These are phyloP conservation scores for Eristalis intricaria DNA, from an alignment of 2,888 invertebrate genomes.

Conservation along the genomic window DNA sequence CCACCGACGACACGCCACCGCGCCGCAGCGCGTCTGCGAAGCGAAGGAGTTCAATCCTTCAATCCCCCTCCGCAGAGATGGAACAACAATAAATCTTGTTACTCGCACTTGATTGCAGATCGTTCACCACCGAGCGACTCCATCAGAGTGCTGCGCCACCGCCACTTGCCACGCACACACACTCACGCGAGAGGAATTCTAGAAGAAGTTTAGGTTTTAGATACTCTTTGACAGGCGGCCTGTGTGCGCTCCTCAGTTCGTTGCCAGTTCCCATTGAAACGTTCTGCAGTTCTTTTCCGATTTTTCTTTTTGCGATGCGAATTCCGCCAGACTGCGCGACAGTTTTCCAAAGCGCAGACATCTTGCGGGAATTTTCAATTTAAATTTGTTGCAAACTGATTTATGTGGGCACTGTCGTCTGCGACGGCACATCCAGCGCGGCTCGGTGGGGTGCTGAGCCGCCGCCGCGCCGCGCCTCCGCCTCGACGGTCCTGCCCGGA, in stretches of 20 bases:
- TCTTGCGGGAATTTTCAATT: slow-evolving; percentile 71
- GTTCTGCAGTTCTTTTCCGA: slow-evolving; percentile 36
- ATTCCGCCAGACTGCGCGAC: slow-evolving; percentile 70
- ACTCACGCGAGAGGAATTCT: slow-evolving; percentile 41
- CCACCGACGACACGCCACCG: neutral
- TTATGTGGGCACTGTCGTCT: slow-evolving; percentile 74
- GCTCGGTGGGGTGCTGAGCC: slow-evolving; percentile 12
- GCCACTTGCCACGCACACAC: neutral
- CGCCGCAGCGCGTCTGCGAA: neutral
- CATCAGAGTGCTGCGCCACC: slow-evolving; percentile 25
- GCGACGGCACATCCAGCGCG: slow-evolving; percentile 57
- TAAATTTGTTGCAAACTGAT: slow-evolving; percentile 73
- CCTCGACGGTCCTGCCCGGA: neutral
- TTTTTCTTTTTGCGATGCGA: slow-evolving; percentile 15
- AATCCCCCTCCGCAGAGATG: slow-evolving; percentile 58
- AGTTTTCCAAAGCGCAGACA: slow-evolving; percentile 71
- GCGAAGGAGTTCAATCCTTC: slow-evolving; percentile 73
- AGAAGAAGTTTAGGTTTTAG: slow-evolving; percentile 60
- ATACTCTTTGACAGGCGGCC: slow-evolving; percentile 57
- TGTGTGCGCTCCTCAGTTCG: slow-evolving; percentile 15
- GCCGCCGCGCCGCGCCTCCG: too few species aligned
- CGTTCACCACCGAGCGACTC: slow-evolving; percentile 44
- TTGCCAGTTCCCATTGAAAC: slow-evolving; percentile 69
- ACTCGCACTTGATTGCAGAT: slow-evolving; percentile 71
- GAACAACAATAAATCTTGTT: slow-evolving; percentile 70